These are phyloP conservation scores for Andrena marginata DNA, from an alignment of 2,888 invertebrate species.

Conservation along the genomic window DNA sequence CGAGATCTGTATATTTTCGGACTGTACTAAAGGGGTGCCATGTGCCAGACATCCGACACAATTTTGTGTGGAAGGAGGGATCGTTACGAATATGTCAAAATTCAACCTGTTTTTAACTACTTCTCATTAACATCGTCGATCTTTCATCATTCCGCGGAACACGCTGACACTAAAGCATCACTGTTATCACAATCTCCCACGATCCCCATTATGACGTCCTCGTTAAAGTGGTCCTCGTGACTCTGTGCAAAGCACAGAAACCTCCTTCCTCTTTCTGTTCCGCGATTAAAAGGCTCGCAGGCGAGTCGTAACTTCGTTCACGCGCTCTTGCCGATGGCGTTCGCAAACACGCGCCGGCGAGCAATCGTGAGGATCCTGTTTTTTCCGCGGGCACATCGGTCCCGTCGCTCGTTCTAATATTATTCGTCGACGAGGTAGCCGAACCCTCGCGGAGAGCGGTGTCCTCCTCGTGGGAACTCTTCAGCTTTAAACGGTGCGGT, in stretches of 20 bases:
- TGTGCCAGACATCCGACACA: no score
- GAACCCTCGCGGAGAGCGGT: not conserved
- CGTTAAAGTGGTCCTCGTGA: not conserved
- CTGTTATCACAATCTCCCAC: not conserved
- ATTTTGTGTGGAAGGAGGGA: no score
- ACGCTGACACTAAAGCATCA: not conserved
- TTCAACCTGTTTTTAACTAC: no score
- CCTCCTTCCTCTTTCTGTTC: not conserved
- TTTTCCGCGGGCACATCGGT: not conserved
- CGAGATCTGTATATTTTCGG: no score
- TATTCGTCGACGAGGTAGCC: conserved; percentile 6
- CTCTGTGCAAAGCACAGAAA: not conserved
- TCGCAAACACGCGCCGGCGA: conserved; percentile 7
- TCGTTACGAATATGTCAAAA: no score
- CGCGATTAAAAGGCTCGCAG: conserved; percentile 27
- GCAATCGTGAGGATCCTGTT: conserved; percentile 26
- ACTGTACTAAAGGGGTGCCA: no score
- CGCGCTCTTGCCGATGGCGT: not conserved
- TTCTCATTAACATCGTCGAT: no score
- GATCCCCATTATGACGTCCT: not conserved
- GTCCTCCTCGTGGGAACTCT: not conserved
- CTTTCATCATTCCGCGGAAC: no score
- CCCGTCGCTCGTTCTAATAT: not conserved
- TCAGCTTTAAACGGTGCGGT: conserved; percentile 21
- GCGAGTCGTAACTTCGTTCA: conserved; percentile 27